Conservation (phyloP, 2,888 invertebrate species). For the Pycnomerus fuliginosus region DNA sequence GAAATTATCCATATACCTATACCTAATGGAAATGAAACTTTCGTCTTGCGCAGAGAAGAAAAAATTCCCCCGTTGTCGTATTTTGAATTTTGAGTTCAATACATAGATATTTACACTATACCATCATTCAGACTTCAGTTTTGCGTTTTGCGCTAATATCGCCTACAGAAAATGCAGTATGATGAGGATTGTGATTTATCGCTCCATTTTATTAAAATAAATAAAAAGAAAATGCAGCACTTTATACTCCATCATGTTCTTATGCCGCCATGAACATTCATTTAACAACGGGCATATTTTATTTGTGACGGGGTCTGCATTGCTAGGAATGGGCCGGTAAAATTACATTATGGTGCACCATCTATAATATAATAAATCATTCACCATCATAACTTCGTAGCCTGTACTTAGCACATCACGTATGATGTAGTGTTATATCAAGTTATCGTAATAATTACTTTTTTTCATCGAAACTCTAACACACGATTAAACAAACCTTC, state of each 20-base stretch:
- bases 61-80: too few species aligned
- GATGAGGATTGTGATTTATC: too few species aligned
- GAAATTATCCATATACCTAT: too few species aligned
- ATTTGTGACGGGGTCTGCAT: constrained; percentile 20
- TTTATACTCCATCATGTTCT: constrained; percentile 9
- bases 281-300: constrained; percentile 12
- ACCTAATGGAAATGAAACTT: too few species aligned
- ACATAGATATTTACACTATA: too few species aligned
- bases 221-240: too few species aligned
- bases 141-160: too few species aligned
- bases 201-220: too few species aligned
- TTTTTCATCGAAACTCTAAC: constrained; percentile 32
- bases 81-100: too few species aligned
- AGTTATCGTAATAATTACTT: constrained; percentile 41
- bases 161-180: too few species aligned
- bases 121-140: too few species aligned
- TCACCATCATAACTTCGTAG: constrained; percentile 34
- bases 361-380: constrained; percentile 43
- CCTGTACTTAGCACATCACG: constrained; percentile 49
- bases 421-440: constrained; percentile 49
- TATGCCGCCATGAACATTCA: constrained; percentile 9
- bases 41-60: too few species aligned
- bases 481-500: constrained; percentile 13
- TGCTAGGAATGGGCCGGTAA: constrained; percentile 19
- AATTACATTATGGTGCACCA: constrained; percentile 31